A percentile compares a stretch with the other conserved stretches of the same genome.
Evolutionary conservation across 2,888 invertebrate species (phyloP).

Genomic region (Stenotaenia linearis): DNA sequence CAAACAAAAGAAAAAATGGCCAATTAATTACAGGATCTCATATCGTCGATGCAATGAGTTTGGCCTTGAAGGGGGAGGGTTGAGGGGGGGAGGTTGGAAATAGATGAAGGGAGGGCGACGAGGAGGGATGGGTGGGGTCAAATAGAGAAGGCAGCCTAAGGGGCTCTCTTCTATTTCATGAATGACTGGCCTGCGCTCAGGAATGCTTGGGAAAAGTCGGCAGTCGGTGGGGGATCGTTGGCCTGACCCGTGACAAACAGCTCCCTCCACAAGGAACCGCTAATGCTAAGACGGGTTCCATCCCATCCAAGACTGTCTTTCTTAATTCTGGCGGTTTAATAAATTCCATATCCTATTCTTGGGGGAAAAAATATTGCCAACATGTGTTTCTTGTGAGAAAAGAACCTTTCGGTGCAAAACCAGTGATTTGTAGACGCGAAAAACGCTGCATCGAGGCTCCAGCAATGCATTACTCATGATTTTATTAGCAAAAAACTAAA

Average conservation of each 20-base stretch:
- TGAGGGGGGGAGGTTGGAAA: not conserved
- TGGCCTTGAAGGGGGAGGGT: slow-evolving; percentile 12
- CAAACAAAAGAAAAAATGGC: not conserved
- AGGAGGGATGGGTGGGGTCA: slow-evolving; percentile 20
- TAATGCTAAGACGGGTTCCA: not conserved
- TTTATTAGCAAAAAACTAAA: not conserved
- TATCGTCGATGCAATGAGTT: not conserved
- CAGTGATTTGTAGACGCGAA: too few relatives aligned
- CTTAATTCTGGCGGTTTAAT: not conserved
- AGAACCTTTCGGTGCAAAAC: too few relatives aligned
- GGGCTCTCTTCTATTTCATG: slow-evolving; percentile 26
- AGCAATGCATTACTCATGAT: not conserved
- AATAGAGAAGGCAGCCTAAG: slow-evolving; percentile 17
- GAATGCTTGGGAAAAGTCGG: slow-evolving; percentile 32
- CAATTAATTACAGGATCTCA: slow-evolving; percentile 13
- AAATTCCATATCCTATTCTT: not conserved
- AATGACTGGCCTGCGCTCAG: slow-evolving; percentile 30
- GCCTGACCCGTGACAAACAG: slow-evolving; percentile 24
- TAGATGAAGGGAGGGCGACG: slow-evolving; percentile 3
- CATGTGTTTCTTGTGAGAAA: not conserved
- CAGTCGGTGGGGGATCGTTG: slow-evolving; percentile 26
- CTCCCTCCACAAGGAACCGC: slow-evolving; percentile 11
- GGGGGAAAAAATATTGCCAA: not conserved
- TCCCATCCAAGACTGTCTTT: not conserved
- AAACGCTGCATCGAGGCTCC: not conserved